Evolutionary conservation across 2,888 invertebrate genomes (phyloP), one percentile per base, ranked within the genome.

Genomic region (Caenorhabditis japonica): DNA sequence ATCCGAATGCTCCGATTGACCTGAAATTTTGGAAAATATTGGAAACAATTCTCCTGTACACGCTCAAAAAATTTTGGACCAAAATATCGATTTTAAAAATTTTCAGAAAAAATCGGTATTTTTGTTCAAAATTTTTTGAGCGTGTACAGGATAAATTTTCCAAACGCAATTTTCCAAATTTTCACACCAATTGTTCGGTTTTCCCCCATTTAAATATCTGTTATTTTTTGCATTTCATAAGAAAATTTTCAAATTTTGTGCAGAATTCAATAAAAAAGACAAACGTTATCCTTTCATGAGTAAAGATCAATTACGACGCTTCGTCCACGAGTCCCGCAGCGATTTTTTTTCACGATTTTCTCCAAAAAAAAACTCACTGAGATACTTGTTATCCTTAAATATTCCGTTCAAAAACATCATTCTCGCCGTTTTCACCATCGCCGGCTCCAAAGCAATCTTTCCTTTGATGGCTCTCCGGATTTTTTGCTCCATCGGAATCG

Each of bases 121-220:
- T 33, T 10, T 12, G 10, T 1, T 19, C 13, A 46, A 30, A 15
- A n/a, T 36, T 53, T 53, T 23, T 39, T n/a, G n/a, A n/a, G n/a
- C n/a, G n/a, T n/a, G n/a, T n/a, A n/a, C n/a, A n/a, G n/a, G n/a
- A n/a, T n/a, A n/a, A n/a, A n/a, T n/a, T n/a, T n/a, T n/a, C n/a
- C n/a, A n/a, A n/a, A n/a, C n/a, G n/a, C 19, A 17, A 33, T 23
- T 27, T 33, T 21, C 46, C 34, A 58, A 58, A 30, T 7, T 30
- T 30, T 58, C 34, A 34, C 44, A 44, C 34, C 10, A 25, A 23
- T 43, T 44, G 34, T 58, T 34, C 44, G 58, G 46, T 46, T 25
- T 33, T 30, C 25, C 34, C 56, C 5, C 15, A 30, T 8, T 3
- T 7, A 33, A n/a, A 43, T 43, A 17, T 25, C 15, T 23, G n/a